Conservation (phyloP, 2,888 invertebrate genomes). For the Pollenia amentaria region DNA sequence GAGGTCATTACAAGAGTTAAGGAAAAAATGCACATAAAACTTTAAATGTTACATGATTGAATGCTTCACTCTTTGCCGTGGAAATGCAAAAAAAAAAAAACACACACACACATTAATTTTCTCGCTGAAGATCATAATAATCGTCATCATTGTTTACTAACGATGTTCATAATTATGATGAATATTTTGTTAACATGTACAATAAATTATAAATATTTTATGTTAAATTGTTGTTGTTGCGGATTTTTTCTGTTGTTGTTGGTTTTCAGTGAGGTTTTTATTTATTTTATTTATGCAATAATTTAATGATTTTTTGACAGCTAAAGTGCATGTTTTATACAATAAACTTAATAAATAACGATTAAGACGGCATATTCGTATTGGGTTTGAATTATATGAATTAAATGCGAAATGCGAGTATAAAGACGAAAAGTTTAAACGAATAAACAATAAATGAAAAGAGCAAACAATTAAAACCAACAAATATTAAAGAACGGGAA, state of each 20-base stretch:
- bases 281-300: conserved; percentile 59
- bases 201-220: conserved; percentile 39
- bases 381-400: conserved; percentile 32
- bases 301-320: conserved; percentile 67
- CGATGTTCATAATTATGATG: conserved; percentile 34
- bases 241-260: background rate
- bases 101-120: conserved; percentile 38
- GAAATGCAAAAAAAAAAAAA: background rate
- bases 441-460: conserved; percentile 55
- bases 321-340: conserved; percentile 58
- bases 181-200: conserved; percentile 29
- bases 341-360: conserved; percentile 68
- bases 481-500: background rate
- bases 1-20: conserved; percentile 62
- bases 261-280: background rate
- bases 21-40: conserved; percentile 1
- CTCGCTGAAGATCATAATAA: conserved; percentile 56
- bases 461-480: conserved; percentile 42
- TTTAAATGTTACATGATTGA: conserved; percentile 67
- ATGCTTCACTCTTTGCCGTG: conserved; percentile 27
- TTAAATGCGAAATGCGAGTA: conserved; percentile 13
- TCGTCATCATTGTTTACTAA: conserved; percentile 13
- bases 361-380: conserved; percentile 35
- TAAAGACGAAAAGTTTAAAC: conserved; percentile 10
- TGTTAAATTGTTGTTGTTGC: conserved; percentile 12